Evolutionary conservation across 1,140 invertebrate species (phyloP).

Genomic region (Drosophila mayri): DNA sequence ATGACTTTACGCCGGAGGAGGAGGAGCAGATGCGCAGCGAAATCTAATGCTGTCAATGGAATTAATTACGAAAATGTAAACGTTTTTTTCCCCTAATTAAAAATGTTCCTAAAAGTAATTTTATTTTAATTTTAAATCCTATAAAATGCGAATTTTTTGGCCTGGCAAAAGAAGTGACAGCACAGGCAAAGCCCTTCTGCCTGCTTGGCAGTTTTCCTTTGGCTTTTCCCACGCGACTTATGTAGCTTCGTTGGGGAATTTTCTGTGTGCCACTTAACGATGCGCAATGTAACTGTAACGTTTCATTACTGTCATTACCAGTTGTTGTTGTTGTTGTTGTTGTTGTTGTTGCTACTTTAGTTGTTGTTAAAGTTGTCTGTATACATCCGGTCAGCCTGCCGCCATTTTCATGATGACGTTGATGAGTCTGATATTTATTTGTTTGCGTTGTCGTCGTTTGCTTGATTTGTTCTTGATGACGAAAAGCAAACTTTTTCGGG

Average conservation of each 20-base stretch:
- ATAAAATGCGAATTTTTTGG: not conserved
- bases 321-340: constrained; percentile 21
- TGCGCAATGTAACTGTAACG: constrained; percentile 63
- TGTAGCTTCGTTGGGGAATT: too few species aligned
- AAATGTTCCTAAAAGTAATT: too few species aligned
- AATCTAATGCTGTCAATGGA: constrained; percentile 99
- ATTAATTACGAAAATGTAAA: constrained; percentile 85
- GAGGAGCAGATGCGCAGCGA: constrained; percentile 98
- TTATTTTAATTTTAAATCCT: not conserved
- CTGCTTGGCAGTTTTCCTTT: not conserved
- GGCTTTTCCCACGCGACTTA: constrained; percentile 43
- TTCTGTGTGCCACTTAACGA: constrained; percentile 56
- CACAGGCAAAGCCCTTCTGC: not conserved
- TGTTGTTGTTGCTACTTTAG: constrained; percentile 3
- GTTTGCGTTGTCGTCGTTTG: constrained; percentile 56
- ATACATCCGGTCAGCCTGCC: constrained; percentile 38
- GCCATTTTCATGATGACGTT: constrained; percentile 72
- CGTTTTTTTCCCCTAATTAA: not conserved
- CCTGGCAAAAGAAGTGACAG: not conserved
- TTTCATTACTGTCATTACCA: constrained; percentile 71
- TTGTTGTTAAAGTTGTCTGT: not conserved
- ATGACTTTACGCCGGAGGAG: constrained; percentile 98
- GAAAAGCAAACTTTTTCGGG: constrained; percentile 58
- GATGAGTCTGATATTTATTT: constrained; percentile 79
- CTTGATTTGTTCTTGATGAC: constrained; percentile 73